phyloP scores from a whole-genome alignment of 2,797 vertebrate species.

The Anabas testudineus region DNA sequence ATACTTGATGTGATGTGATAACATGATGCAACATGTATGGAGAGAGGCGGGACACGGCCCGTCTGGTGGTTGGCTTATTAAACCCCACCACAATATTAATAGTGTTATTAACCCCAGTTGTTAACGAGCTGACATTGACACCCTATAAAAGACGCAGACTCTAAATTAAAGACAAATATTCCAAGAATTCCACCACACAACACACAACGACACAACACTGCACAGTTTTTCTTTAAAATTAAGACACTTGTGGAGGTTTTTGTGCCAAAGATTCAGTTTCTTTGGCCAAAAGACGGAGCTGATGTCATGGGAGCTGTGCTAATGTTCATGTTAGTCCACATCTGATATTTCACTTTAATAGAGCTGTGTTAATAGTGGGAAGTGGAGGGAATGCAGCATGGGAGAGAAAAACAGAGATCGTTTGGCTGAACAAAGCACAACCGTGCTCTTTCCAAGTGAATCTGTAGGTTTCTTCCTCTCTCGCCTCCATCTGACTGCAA shows the following conservation, averaged over 20 bases:
- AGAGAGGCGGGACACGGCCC: no score
- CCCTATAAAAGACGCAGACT: no score
- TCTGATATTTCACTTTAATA: slow-evolving; percentile 77
- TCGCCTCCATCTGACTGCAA: slow-evolving; percentile 5
- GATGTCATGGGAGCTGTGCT: slow-evolving; percentile 75
- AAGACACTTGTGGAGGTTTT: slow-evolving; percentile 16
- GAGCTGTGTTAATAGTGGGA: slow-evolving; percentile 59
- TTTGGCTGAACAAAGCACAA: slow-evolving; percentile 34
- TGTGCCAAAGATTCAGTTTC: slow-evolving; percentile 59
- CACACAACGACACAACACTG: no score
- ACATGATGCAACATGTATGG: no score
- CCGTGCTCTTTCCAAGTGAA: slow-evolving; percentile 15
- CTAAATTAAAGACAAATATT: no score
- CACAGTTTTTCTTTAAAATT: no score
- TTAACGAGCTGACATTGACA: no score
- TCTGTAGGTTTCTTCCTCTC: slow-evolving; percentile 33
- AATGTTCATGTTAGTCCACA: slow-evolving; percentile 56
- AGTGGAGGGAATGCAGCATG: slow-evolving; percentile 10
- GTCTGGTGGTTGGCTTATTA: no score
- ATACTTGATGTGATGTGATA: no score
- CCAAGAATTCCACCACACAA: no score
- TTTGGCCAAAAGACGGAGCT: slow-evolving; percentile 65
- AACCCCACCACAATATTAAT: no score
- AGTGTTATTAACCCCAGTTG: no score
- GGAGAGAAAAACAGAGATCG: slow-evolving; percentile 31